Evolutionary conservation across 2,113 vertebrate species (phyloP).

Genomic region (Talpa occidentalis): DNA sequence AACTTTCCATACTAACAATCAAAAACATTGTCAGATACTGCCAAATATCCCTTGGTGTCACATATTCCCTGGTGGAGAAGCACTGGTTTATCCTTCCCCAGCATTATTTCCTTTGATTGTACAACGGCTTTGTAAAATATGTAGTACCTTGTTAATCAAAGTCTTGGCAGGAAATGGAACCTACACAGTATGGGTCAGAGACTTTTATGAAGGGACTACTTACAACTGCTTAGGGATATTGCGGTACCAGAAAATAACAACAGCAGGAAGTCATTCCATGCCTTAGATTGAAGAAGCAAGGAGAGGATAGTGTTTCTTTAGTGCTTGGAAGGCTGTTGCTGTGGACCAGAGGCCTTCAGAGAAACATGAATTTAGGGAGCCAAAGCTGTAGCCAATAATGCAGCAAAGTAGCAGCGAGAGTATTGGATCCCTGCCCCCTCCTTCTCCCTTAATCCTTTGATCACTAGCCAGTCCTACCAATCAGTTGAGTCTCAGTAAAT

Average conservation of each 20-base stretch:
- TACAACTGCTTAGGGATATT: background rate
- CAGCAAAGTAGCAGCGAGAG: background rate
- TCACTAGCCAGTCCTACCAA: background rate
- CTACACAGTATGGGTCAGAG: background rate
- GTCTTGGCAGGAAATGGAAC: background rate
- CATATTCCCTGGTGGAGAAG: background rate
- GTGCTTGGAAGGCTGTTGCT: background rate
- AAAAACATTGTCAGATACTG: background rate
- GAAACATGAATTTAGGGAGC: background rate
- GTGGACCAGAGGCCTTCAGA: background rate
- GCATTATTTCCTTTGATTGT: conserved; percentile 5
- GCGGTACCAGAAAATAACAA: background rate
- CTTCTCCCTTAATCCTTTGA: background rate
- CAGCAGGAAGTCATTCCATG: background rate
- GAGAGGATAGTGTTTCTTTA: background rate
- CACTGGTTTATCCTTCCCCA: background rate
- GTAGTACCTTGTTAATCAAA: background rate
- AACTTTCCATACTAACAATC: background rate
- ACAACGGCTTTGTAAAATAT: background rate
- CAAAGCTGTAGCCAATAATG: background rate
- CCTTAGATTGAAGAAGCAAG: background rate
- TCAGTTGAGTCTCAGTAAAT: background rate
- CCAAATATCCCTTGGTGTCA: background rate
- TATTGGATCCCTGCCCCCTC: too few species aligned
- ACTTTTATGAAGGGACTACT: background rate